phyloP scores from a whole-genome alignment of 2,888 invertebrate species.

The Pandemis heparana region DNA sequence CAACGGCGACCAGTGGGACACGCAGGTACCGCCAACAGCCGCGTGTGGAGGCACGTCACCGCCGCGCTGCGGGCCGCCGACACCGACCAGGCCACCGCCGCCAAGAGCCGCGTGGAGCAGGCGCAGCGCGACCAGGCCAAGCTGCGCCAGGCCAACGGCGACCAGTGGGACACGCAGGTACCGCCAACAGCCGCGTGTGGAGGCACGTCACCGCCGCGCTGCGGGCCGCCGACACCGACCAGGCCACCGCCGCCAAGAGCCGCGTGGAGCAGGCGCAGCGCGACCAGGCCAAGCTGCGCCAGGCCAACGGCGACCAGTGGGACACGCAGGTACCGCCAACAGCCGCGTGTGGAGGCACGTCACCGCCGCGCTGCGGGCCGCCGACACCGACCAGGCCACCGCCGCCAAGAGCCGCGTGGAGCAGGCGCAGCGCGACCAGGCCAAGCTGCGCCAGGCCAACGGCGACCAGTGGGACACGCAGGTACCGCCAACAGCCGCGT shows the following conservation, averaged over 20 bases:
- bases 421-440: slow-evolving; percentile 97
- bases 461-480: slow-evolving; percentile 93
- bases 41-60: too few species aligned
- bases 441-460: slow-evolving; percentile 91
- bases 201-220: too few species aligned
- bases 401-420: slow-evolving; percentile 95
- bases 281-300: slow-evolving; percentile 86
- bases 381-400: slow-evolving; percentile 90
- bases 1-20: slow-evolving; percentile 90
- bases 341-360: too few species aligned
- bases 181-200: too few species aligned
- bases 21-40: slow-evolving; percentile 95
- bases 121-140: slow-evolving; percentile 89
- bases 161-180: slow-evolving; percentile 94
- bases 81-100: slow-evolving; percentile 93
- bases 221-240: too few species aligned
- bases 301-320: slow-evolving; percentile 88
- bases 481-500: slow-evolving; percentile 86
- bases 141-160: slow-evolving; percentile 64
- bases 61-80: too few species aligned
- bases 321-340: slow-evolving; percentile 93
- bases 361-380: too few species aligned
- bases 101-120: slow-evolving; percentile 91
- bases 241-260: slow-evolving; percentile 94
- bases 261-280: slow-evolving; percentile 97